These are phyloP conservation scores for Sisyra terminalis DNA, from an alignment of 2,888 invertebrate species.

Conservation along the genomic window DNA sequence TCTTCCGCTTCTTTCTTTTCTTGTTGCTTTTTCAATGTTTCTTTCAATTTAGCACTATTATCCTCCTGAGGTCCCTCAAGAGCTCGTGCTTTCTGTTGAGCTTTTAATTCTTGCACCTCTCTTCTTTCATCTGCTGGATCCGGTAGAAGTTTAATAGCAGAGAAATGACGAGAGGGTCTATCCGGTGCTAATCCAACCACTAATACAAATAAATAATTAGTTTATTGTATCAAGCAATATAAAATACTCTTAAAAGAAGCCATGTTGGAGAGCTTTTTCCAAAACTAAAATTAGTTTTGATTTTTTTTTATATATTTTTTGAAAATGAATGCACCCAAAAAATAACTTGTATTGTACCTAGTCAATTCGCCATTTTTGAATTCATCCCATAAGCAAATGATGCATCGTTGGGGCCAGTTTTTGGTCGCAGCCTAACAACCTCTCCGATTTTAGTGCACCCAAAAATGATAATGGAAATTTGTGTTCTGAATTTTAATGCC, in stretches of 20 bases:
- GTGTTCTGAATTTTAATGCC: too few species aligned
- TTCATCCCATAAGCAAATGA: too few species aligned
- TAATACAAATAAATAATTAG: neutral
- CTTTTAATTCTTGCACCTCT: conserved; percentile 44
- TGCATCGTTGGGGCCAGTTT: too few species aligned
- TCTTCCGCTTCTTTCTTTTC: conserved; percentile 46
- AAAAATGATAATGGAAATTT: too few species aligned
- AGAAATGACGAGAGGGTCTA: conserved; percentile 53
- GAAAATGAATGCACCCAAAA: too few species aligned
- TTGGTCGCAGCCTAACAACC: too few species aligned
- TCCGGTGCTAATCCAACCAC: conserved; percentile 35
- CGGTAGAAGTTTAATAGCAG: conserved; percentile 37
- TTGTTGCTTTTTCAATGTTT: conserved; percentile 39
- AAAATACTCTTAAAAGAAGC: neutral
- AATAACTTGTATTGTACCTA: too few species aligned
- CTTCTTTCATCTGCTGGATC: conserved; percentile 32
- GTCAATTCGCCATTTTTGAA: too few species aligned
- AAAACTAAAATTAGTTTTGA: neutral
- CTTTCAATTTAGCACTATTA: conserved; percentile 28
- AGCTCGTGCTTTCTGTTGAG: conserved; percentile 32
- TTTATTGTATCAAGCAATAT: too few species aligned
- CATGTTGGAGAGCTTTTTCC: conserved; percentile 3
- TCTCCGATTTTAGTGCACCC: too few species aligned
- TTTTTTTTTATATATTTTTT: too few species aligned
- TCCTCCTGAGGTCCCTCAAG: conserved; percentile 28